Base-by-base conservation (phyloP, 2,888 invertebrate genomes). In the Ormyrus pomaceus region DNA sequence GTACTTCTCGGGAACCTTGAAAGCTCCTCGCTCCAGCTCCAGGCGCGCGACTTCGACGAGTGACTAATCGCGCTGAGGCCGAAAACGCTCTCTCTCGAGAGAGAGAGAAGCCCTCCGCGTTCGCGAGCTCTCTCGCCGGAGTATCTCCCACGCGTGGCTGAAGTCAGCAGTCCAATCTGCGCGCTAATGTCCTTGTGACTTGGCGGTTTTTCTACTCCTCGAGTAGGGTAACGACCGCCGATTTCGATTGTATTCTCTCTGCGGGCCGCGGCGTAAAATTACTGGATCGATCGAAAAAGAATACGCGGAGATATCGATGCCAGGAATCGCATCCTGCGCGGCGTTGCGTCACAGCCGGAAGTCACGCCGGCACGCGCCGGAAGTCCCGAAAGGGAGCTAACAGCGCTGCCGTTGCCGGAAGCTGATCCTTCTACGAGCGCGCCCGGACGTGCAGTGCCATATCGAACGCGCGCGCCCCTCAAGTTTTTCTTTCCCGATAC, bases 331-430 rank as follows among this genome's bases (percentile, higher is more conserved):
- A 68, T 77, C 65, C 77, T 70, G 58, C 68, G 50, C 48, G n/a
- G n/a, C 19, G 45, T 66, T 68, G 64, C 74, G 75, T 65, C 62
- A 69, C 58, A n/a, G 76, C 70, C 77, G 80, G 82, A 84, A 84
- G 82, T 84, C 83, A 76, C 82, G 75, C 71, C 75, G 13, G n/a
- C 77, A 62, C 77, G 81, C 70, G 80, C 80, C 81, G 82, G 82
- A 82, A 82, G 80, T 74, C 69, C 72, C 64, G 53, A 58, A 13
- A 64, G 80, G 61, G 70, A 59, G 34, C 55, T 34, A 68, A 53
- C 46, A 34, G 0, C 62, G 59, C 58, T 58, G 55, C 62, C 46
- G 34, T 6, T 3, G 5, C 69, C 62, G 74, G 77, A 77, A 77
- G 65, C 13, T 77, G 66, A 61, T 45, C 70, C 71, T 76, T 66